phyloP scores from a whole-genome alignment of 1,140 invertebrate genomes.

The Papilio dardanus region DNA sequence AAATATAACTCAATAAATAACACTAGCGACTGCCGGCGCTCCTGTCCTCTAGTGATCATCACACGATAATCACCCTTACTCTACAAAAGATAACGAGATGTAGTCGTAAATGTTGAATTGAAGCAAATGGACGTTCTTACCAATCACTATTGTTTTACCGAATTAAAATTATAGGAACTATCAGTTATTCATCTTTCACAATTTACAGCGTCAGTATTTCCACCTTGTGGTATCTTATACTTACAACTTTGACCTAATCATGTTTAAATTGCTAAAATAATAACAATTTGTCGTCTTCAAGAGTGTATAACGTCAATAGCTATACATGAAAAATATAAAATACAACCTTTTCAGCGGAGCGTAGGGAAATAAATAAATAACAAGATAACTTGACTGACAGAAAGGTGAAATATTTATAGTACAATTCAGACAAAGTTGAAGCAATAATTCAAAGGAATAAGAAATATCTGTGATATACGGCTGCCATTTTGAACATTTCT shows the following conservation, averaged over 20 bases:
- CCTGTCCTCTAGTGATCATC: no score
- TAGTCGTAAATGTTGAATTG: background rate
- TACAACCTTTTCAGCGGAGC: background rate
- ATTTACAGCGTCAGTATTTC: background rate
- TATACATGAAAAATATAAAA: background rate
- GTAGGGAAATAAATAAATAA: background rate
- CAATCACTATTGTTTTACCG: no score
- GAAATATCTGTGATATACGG: constrained; percentile 9
- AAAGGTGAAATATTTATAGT: background rate
- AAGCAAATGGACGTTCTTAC: background rate
- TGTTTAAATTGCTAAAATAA: background rate
- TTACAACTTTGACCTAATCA: background rate
- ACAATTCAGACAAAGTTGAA: constrained; percentile 3
- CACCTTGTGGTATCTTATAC: no score
- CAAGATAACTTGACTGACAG: background rate
- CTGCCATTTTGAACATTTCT: constrained; percentile 7
- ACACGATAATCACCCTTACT: no score
- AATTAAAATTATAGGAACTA: no score
- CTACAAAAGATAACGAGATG: no score
- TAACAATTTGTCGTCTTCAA: background rate
- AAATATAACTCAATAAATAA: background rate
- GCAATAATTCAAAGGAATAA: constrained; percentile 15
- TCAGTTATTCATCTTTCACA: background rate
- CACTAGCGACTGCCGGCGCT: background rate
- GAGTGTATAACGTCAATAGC: no score